Evolutionary conservation across 2,113 vertebrate genomes (phyloP).

Genomic region (Paralichthys olivaceus): DNA sequence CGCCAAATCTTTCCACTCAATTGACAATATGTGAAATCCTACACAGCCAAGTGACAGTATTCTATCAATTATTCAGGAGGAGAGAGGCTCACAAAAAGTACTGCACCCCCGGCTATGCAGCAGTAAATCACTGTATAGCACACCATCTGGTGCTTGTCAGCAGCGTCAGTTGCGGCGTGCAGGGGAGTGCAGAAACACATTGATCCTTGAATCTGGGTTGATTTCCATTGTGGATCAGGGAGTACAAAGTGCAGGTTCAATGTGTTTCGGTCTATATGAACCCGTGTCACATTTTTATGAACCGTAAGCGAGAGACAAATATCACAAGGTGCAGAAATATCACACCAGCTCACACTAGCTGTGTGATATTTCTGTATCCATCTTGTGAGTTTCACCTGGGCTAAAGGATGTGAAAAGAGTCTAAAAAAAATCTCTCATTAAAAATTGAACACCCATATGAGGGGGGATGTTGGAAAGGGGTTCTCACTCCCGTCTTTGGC

Average conservation of each 20-base stretch:
- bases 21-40: conserved; percentile 63
- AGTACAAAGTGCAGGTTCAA: background rate
- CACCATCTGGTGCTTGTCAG: conserved; percentile 73
- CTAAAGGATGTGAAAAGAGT: conserved; percentile 14
- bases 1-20: conserved; percentile 44
- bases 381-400: conserved; percentile 18
- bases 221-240: conserved; percentile 41
- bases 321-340: background rate
- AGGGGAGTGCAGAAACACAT: conserved; percentile 44
- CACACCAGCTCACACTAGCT: background rate
- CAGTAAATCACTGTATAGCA: conserved; percentile 75
- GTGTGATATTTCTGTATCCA: conserved; percentile 13
- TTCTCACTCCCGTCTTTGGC: conserved; percentile 21
- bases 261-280: background rate
- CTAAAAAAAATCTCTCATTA: conserved; percentile 45
- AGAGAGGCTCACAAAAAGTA: conserved; percentile 67
- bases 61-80: conserved; percentile 74
- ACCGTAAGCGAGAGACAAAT: background rate
- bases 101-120: conserved; percentile 65
- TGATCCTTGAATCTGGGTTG: conserved; percentile 54
- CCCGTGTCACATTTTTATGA: background rate
- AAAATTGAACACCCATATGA: conserved; percentile 58
- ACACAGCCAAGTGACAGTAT: conserved; percentile 62
- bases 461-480: conserved; percentile 37
- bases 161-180: conserved; percentile 52